Evolutionary conservation across 2,888 invertebrate species (phyloP), one percentile per base, ranked within the genome.

Genomic region (Selenia dentaria): DNA sequence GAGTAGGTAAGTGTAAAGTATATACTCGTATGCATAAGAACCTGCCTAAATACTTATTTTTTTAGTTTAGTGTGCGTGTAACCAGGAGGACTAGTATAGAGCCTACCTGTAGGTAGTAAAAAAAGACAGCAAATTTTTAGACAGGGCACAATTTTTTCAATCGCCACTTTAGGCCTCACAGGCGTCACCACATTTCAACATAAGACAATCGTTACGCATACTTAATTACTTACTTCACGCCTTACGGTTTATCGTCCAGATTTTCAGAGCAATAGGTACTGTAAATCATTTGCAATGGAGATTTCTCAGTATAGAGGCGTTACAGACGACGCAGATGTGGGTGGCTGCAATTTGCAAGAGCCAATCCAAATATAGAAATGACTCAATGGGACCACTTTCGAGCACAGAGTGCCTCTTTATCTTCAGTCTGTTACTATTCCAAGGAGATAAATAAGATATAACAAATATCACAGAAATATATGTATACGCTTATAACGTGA

Each of bases 331-430:
- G 69, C 66, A 65, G 57, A 57, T 64, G 64, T 54, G 39, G 50
- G 52, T 55, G 44, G 50, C 46, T 44, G 54, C 43, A 61, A 50
- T 57, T 60, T 48, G 53, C 54, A 59, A 63, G 45, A 66, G 54
- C 51, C 60, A 49, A 48, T 64, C 72, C 75, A 67, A 64, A 79
- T 79, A 70, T 79, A 80, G 72, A 55, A 45, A 58, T 82, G 81
- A 79, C 67, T 74, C 74, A 70, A 62, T 52, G 51, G 37, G 43
- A 55, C 59, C 53, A 55, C 59, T 56, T 58, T 44, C 52, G 52
- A 48, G 55, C 62, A 67, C 57, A 61, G 53, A 57, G 60, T 64
- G 62, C 62, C 59, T 57, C 16, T 16, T 16, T 16, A 16, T 16
- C 16, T 57, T 57, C 28, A 51, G 26, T 46, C 6, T 28, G 39